Evolutionary conservation across 2,797 vertebrate species (phyloP).

Genomic region (Pogonophryne albipinna): DNA sequence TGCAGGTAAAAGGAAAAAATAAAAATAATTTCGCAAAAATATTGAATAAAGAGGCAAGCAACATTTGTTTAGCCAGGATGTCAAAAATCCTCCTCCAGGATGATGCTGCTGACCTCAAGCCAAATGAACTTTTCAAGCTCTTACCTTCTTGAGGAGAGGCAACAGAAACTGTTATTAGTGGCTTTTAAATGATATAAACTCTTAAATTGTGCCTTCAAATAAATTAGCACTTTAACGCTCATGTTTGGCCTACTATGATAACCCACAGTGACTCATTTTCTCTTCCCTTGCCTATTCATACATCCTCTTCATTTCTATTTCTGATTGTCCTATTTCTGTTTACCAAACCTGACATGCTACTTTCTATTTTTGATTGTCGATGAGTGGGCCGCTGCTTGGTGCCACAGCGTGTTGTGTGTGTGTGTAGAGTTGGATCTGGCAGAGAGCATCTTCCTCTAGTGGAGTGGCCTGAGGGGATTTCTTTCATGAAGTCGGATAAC

Average conservation of each 20-base stretch:
- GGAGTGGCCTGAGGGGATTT: slow-evolving; percentile 84
- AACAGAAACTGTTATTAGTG: neutral
- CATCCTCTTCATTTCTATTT: slow-evolving; percentile 50
- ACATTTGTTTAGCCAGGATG: neutral
- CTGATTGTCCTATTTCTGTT: slow-evolving; percentile 56
- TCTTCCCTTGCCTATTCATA: slow-evolving; percentile 8
- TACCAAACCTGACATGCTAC: slow-evolving; percentile 50
- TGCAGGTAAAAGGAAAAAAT: too few species aligned
- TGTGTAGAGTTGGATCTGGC: slow-evolving; percentile 65
- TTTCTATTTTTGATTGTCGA: slow-evolving; percentile 67
- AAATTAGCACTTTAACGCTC: neutral
- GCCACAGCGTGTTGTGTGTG: slow-evolving; percentile 48
- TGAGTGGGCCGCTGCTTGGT: slow-evolving; percentile 65
- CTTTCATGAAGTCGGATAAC: slow-evolving; percentile 88
- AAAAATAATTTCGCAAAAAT: too few species aligned
- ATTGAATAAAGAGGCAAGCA: too few species aligned
- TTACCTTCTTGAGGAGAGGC: neutral
- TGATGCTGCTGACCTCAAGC: neutral
- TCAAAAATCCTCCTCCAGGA: neutral
- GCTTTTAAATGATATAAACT: neutral
- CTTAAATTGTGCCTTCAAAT: neutral
- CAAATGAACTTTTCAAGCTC: neutral
- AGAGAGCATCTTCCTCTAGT: slow-evolving; percentile 81
- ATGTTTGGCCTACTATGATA: slow-evolving; percentile 24
- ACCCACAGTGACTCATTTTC: slow-evolving; percentile 24